Evolutionary conservation across 1,140 invertebrate species (phyloP).

Genomic region (Drosophila nasuta): DNA sequence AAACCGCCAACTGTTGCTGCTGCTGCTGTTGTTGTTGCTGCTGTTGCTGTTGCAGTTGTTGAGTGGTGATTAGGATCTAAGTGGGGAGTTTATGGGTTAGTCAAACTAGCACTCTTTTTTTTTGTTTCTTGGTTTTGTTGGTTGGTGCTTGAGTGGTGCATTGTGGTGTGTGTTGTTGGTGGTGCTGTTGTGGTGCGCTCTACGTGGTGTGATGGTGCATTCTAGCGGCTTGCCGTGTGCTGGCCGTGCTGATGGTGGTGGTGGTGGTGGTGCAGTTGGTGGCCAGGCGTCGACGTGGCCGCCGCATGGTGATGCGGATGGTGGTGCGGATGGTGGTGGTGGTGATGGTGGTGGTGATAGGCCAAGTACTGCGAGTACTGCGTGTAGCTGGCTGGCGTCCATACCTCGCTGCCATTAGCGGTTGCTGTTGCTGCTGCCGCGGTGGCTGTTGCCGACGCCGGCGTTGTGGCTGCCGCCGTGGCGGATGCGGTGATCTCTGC

Average conservation of each 20-base stretch:
- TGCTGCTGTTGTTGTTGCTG: constrained; percentile 74
- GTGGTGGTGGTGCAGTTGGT: constrained; percentile 61
- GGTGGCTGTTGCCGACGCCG: constrained; percentile 37
- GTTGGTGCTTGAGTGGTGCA: constrained; percentile 42
- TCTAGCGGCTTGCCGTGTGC: constrained; percentile 63
- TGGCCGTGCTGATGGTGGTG: constrained; percentile 72
- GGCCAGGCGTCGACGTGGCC: constrained; percentile 61
- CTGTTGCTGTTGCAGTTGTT: constrained; percentile 59
- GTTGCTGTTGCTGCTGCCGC: constrained; percentile 38
- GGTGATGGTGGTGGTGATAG: constrained; percentile 77
- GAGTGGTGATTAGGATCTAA: constrained; percentile 73
- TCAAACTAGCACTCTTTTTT: constrained; percentile 52
- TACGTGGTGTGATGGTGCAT: constrained; percentile 51
- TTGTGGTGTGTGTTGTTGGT: constrained; percentile 51
- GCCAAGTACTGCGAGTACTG: constrained; percentile 85
- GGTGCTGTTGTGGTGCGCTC: constrained; percentile 67
- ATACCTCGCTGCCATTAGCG: constrained; percentile 81
- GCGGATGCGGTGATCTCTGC: constrained; percentile 42
- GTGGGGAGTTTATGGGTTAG: constrained; percentile 65
- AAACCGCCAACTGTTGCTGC: constrained; percentile 52
- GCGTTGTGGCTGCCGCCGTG: constrained; percentile 39
- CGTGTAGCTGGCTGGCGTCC: constrained; percentile 85
- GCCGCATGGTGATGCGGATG: constrained; percentile 50
- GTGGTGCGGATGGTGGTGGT: constrained; percentile 61
- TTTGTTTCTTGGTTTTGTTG: too few relatives aligned